phyloP scores from a whole-genome alignment of 2,797 vertebrate species.

The Sparidentex hasta region DNA sequence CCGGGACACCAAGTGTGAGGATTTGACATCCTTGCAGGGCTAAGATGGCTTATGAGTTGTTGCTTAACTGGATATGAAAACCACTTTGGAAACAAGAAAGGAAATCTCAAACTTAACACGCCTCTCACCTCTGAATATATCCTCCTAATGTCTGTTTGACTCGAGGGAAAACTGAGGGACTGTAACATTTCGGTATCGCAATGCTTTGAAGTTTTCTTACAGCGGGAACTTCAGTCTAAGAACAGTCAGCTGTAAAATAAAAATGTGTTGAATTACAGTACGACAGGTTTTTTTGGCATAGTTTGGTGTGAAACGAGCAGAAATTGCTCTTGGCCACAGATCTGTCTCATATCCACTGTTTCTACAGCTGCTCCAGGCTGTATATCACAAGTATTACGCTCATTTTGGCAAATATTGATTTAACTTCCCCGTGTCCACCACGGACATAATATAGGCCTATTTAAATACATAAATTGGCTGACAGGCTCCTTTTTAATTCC shows the following conservation, averaged over 20 bases:
- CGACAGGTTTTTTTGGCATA: neutral
- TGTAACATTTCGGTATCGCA: neutral
- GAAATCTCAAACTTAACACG: slow-evolving; percentile 41
- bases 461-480: slow-evolving; percentile 48
- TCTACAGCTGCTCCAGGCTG: slow-evolving; percentile 10
- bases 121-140: slow-evolving; percentile 46
- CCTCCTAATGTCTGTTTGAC: slow-evolving; percentile 31
- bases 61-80: slow-evolving; percentile 73
- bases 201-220: slow-evolving; percentile 25
- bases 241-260: neutral
- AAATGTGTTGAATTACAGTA: neutral
- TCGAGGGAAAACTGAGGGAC: slow-evolving; percentile 4
- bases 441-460: slow-evolving; percentile 32
- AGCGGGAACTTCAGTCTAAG: neutral
- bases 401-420: slow-evolving; percentile 46
- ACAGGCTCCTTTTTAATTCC: slow-evolving; percentile 50
- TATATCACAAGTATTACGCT: neutral
- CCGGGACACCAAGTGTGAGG: slow-evolving; percentile 71
- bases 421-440: slow-evolving; percentile 3
- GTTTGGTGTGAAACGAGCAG: slow-evolving; percentile 8
- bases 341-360: neutral
- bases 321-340: neutral
- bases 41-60: slow-evolving; percentile 64
- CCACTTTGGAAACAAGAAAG: slow-evolving; percentile 59
- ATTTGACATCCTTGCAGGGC: slow-evolving; percentile 71